phyloP scores from a whole-genome alignment of 2,113 vertebrate genomes.

The Delphinus delphis region DNA sequence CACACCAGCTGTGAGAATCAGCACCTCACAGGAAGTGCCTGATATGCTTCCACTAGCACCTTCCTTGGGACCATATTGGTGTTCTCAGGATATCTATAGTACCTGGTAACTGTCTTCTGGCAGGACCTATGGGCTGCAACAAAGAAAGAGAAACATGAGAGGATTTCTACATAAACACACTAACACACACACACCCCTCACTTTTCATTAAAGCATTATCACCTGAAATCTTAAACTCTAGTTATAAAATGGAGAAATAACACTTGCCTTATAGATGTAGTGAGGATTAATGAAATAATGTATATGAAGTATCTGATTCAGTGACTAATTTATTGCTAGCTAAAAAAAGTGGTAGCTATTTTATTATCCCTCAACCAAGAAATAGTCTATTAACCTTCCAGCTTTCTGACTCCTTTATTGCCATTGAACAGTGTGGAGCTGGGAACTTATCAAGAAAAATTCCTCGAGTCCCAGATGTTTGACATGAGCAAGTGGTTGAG shows the following conservation, averaged over 20 bases:
- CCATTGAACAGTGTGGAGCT: background rate
- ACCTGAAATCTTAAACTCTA: background rate
- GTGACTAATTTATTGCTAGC: background rate
- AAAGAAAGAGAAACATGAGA: background rate
- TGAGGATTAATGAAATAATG: background rate
- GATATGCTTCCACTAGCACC: background rate
- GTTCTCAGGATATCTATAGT: background rate
- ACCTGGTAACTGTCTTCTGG: background rate
- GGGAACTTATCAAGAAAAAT: background rate
- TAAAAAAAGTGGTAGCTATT: background rate
- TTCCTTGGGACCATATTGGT: background rate
- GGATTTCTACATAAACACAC: background rate
- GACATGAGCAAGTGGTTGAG: background rate
- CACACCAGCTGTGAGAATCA: background rate
- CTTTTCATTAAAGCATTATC: background rate
- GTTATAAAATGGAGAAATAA: background rate
- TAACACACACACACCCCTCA: background rate
- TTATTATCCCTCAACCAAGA: background rate
- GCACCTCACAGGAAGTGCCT: background rate
- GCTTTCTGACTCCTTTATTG: constrained; percentile 17
- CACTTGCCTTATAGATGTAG: background rate
- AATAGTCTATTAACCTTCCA: background rate
- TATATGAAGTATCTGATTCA: background rate
- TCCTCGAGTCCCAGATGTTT: background rate
- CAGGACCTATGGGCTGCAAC: background rate